phyloP scores from a whole-genome alignment of 2,797 vertebrate genomes.

The Poecilia picta region DNA sequence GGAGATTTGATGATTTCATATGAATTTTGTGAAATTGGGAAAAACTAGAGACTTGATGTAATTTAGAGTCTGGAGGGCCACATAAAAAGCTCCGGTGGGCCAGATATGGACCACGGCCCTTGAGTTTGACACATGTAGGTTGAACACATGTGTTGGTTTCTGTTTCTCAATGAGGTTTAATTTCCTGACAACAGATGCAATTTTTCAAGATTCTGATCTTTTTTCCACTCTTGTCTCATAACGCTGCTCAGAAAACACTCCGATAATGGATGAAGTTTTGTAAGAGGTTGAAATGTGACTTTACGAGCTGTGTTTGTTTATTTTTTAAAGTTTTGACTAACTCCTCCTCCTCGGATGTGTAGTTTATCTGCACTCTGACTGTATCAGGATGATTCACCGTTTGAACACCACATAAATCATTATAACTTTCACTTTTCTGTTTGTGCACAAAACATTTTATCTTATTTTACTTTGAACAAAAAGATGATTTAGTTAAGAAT shows the following conservation, averaged over 20 bases:
- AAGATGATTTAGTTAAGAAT: no score
- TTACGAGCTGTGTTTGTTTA: not conserved
- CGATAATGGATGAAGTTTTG: not conserved
- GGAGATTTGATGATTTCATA: no score
- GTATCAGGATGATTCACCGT: not conserved
- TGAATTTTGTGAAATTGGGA: no score
- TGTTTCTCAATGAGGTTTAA: not conserved
- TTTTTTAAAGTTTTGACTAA: not conserved
- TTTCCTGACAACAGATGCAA: not conserved
- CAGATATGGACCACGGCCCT: no score
- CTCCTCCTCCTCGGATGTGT: not conserved
- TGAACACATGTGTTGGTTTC: not conserved
- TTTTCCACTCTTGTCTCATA: not conserved
- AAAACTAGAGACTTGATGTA: no score
- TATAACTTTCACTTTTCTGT: not conserved
- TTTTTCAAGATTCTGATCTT: not conserved
- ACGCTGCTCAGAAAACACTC: not conserved
- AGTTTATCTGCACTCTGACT: not conserved
- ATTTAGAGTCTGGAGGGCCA: no score
- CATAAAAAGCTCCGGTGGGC: no score
- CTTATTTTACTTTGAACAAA: no score
- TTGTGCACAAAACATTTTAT: not conserved
- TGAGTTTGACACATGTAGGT: not conserved
- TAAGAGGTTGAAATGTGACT: not conserved
- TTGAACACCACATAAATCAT: not conserved